Evolutionary conservation across 2,113 vertebrate species (phyloP).

Genomic region (Rhinolophus ferrumequinum): DNA sequence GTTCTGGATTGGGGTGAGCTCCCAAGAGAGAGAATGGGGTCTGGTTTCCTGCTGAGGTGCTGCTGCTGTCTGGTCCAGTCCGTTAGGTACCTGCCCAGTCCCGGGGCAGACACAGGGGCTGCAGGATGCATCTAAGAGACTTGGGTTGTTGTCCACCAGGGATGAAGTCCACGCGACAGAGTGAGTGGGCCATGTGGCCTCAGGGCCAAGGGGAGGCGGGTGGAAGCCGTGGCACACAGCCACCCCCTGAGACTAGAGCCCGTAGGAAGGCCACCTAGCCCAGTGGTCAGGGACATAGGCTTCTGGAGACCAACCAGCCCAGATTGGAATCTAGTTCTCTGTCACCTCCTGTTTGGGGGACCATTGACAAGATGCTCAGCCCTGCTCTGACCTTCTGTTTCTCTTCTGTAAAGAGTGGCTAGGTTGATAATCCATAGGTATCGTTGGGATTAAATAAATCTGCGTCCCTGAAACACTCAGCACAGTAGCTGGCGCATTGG

Average conservation of each 20-base stretch:
- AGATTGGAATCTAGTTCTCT: not conserved
- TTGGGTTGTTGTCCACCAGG: not conserved
- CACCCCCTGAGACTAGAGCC: not conserved
- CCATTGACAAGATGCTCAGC: not conserved
- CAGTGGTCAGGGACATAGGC: not conserved
- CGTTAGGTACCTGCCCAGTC: not conserved
- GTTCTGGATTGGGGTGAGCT: not conserved
- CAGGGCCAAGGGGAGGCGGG: not conserved
- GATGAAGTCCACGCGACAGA: rapidly evolving
- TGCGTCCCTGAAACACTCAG: not conserved
- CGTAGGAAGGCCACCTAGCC: not conserved
- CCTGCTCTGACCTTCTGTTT: not conserved
- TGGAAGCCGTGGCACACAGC: not conserved
- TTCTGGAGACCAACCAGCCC: not conserved
- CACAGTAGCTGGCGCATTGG: rapidly evolving
- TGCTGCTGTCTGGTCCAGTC: not conserved
- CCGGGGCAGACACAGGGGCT: not conserved
- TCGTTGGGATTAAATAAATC: not conserved
- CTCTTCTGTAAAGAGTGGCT: not conserved
- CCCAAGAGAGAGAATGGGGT: not conserved
- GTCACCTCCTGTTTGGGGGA: not conserved
- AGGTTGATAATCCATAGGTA: not conserved
- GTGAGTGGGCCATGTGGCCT: not conserved
- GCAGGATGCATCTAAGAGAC: not conserved
- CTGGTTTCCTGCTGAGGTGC: not conserved